These are phyloP conservation scores for Metellina segmentata DNA, from an alignment of 2,888 invertebrate genomes.

Conservation along the genomic window DNA sequence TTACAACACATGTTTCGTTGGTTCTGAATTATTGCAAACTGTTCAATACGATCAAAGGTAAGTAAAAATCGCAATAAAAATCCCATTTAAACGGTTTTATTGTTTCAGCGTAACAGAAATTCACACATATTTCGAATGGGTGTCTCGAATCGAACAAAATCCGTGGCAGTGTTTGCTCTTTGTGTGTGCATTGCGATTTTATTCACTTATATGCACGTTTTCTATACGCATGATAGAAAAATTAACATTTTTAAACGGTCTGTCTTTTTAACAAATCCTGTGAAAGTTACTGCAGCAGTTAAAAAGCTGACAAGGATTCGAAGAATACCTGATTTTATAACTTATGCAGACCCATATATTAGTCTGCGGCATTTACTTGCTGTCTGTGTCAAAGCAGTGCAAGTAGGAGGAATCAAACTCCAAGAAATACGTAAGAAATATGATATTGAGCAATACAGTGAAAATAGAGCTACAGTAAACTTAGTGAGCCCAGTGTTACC, in stretches of 20 bases:
- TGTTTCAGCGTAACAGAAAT: background rate
- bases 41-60: background rate
- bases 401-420: background rate
- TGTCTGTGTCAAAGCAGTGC: background rate
- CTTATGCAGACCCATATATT: background rate
- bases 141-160: background rate
- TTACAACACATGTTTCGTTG: background rate
- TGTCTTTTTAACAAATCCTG: background rate
- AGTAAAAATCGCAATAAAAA: background rate
- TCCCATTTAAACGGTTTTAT: background rate
- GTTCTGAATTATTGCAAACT: background rate
- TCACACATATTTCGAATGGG: background rate
- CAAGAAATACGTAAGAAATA: background rate
- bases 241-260: background rate
- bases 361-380: constrained; percentile 11
- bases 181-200: background rate
- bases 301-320: background rate
- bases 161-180: background rate
- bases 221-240: background rate
- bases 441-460: background rate
- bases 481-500: background rate
- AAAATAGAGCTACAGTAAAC: background rate
- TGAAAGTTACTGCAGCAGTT: background rate
- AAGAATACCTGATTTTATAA: background rate
- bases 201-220: background rate